Evolutionary conservation across 1,140 invertebrate genomes (phyloP).

Genomic region (Drosophila yakuba): DNA sequence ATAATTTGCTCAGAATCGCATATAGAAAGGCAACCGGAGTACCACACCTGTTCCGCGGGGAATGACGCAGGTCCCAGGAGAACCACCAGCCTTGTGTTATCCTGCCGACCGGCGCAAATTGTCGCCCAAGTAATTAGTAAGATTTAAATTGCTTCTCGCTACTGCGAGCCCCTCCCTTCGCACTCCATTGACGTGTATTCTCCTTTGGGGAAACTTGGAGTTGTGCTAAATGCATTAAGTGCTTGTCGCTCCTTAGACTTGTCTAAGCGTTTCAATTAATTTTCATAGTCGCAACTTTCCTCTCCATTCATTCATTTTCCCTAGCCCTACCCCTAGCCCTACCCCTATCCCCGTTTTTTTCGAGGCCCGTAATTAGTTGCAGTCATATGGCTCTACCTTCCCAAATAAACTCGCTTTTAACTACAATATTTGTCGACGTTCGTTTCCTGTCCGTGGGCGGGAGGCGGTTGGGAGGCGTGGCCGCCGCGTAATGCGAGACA

Average conservation of each 20-base stretch:
- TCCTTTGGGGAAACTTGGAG: slow-evolving; percentile 55
- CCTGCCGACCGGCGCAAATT: slow-evolving; percentile 69
- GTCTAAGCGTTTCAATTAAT: slow-evolving; percentile 81
- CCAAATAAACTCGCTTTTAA: slow-evolving; percentile 31
- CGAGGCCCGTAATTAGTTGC: slow-evolving; percentile 57
- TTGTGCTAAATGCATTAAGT: slow-evolving; percentile 82
- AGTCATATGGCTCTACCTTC: slow-evolving; percentile 8
- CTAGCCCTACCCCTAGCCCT: not conserved
- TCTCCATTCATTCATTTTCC: slow-evolving; percentile 8
- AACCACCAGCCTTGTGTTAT: slow-evolving; percentile 31
- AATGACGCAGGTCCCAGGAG: slow-evolving; percentile 9
- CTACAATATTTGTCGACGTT: slow-evolving; percentile 38
- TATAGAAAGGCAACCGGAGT: slow-evolving; percentile 13
- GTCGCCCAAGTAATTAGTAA: slow-evolving; percentile 84
- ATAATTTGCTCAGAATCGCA: slow-evolving; percentile 75
- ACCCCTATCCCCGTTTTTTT: slow-evolving; percentile 1
- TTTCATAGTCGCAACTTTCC: slow-evolving; percentile 63
- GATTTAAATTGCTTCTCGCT: slow-evolving; percentile 83
- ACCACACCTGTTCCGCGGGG: slow-evolving; percentile 39
- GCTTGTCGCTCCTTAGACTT: slow-evolving; percentile 69
- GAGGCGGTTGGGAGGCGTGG: slow-evolving; percentile 5
- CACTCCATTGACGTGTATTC: not conserved
- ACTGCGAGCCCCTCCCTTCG: slow-evolving; percentile 10
- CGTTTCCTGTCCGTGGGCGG: slow-evolving; percentile 3
- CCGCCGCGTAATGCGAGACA: slow-evolving; percentile 50